These are phyloP conservation scores for Pionites leucogaster DNA, from an alignment of 2,113 vertebrate genomes.

Conservation along the genomic window DNA sequence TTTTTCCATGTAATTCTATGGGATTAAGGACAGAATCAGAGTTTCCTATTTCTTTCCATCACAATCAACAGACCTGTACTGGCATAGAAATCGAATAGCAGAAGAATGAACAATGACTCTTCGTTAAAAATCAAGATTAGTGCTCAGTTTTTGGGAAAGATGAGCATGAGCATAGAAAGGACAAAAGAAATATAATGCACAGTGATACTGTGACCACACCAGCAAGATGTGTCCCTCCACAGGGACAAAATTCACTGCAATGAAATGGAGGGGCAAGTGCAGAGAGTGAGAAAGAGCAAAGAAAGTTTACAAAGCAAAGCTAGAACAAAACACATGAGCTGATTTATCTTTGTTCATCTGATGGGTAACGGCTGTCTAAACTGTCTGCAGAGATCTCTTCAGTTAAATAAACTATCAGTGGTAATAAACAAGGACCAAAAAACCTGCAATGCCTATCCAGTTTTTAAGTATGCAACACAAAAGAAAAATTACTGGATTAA, in stretches of 20 bases:
- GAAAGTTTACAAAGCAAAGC: neutral
- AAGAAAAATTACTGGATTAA: slow-evolving; percentile 31
- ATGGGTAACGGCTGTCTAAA: neutral
- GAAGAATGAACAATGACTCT: neutral
- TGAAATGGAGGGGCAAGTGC: neutral
- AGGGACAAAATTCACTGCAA: neutral
- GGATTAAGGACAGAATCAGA: neutral
- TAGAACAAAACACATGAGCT: neutral
- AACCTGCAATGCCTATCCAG: neutral
- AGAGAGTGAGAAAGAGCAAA: neutral
- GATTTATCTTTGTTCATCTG: neutral
- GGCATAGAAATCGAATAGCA: neutral
- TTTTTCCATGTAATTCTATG: neutral
- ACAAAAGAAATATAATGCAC: neutral
- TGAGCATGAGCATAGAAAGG: neutral
- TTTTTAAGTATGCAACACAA: slow-evolving; percentile 13
- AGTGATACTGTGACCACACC: neutral
- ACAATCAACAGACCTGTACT: neutral
- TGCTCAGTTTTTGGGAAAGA: neutral
- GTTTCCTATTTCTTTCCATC: neutral
- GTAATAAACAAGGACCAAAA: slow-evolving; percentile 21
- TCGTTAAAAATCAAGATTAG: neutral
- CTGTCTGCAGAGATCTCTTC: neutral
- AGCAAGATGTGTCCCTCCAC: neutral
- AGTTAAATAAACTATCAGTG: neutral